Base-by-base conservation (phyloP, 2,797 vertebrate species). In the Erethizon dorsatum region DNA sequence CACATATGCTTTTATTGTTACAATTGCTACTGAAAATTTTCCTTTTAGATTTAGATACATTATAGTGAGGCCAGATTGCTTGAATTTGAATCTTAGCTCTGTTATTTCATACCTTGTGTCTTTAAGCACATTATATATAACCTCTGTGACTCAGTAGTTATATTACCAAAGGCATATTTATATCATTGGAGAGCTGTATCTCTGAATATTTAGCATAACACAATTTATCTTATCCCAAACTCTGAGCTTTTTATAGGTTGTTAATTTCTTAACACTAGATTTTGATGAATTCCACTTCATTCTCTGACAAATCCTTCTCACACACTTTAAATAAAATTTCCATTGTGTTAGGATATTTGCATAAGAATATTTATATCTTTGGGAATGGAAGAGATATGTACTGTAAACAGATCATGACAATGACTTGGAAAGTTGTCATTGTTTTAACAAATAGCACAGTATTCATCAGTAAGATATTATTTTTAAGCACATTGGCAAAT, bases 331-430 rank as follows among this genome's bases (percentile, higher is more conserved):
- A 88, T n/a, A 90, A 90, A 20, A 88, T 88, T 73, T 79, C 17
- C 50, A 90, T 90, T 65, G 50, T 93, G n/a, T 84, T 88, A 73
- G n/a, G 24, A 47, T 78, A 96, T 92, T 94, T 96, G 69, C 24
- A 59, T 93, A 83, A 92, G 41, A 93, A 87, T 83, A 65, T 59
- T 52, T 88, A 57, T 87, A 94, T 86, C 52, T 88, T 88, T 77
- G 90, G 45, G 45, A 41, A 22, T 65, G 33, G 24, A 84, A 80
- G n/a, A 88, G 50, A 91, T 47, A 45, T 1, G 1, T 45, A 47
- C 12, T 88, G 65, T 54, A 95, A 87, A 83, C 31, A 95, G 13
- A 50, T 63, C 95, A 79, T 92, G 78, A 65, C 28, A 83, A 26
- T 79, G 54, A 88, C 65, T 83, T 91, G 59, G 54, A 79, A 88